These are phyloP conservation scores for Chironomus tepperi DNA, from an alignment of 1,140 invertebrate species.

Conservation along the genomic window DNA sequence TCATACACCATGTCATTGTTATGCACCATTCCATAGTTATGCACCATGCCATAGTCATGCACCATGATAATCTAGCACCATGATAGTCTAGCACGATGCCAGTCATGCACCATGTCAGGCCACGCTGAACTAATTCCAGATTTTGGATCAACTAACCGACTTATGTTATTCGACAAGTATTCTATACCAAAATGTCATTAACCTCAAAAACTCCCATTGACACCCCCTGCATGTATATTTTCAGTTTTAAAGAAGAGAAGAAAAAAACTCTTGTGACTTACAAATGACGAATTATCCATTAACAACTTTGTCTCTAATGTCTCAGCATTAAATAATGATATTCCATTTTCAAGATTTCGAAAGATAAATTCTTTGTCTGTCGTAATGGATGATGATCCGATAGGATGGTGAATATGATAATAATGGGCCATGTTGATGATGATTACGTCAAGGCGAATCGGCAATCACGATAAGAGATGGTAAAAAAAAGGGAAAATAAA, in stretches of 20 bases:
- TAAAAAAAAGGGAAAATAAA: not conserved
- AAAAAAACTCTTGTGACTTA: not conserved
- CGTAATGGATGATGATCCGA: not conserved
- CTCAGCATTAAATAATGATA: conserved; percentile 20
- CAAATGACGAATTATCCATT: conserved; percentile 22
- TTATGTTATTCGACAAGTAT: too few relatives aligned
- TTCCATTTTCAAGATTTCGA: conserved; percentile 18
- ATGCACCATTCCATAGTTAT: too few relatives aligned
- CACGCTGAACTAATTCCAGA: too few relatives aligned
- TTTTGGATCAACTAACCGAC: too few relatives aligned
- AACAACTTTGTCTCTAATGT: conserved; percentile 17
- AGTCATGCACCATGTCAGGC: too few relatives aligned
- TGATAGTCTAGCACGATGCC: too few relatives aligned
- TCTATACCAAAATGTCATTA: too few relatives aligned
- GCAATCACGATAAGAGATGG: not conserved
- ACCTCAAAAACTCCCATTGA: too few relatives aligned
- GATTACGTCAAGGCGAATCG: not conserved
- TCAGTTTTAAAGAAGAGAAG: not conserved
- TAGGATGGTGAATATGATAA: not conserved
- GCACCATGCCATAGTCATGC: too few relatives aligned
- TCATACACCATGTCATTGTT: too few relatives aligned
- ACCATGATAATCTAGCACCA: too few relatives aligned
- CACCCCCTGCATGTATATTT: too few relatives aligned
- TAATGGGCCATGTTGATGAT: not conserved
- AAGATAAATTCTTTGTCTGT: conserved; percentile 22